phyloP scores from a whole-genome alignment of 2,797 vertebrate genomes.

The Mormyrops boulengeri region DNA sequence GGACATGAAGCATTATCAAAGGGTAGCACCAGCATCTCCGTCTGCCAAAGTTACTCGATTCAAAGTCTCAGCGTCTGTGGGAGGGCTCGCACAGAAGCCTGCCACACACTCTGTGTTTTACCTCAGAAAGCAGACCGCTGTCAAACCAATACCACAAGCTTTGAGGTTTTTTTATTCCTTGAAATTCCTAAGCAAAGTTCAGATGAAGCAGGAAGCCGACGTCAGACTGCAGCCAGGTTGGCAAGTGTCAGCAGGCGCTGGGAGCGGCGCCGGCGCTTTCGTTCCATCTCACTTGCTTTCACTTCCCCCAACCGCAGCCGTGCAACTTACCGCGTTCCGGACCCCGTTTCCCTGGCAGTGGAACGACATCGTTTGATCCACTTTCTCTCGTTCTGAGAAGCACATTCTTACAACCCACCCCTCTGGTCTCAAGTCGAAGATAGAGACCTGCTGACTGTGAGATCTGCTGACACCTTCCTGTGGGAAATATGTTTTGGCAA shows the following conservation, averaged over 20 bases:
- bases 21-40: neutral
- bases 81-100: neutral
- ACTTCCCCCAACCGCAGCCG: neutral
- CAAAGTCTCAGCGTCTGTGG: neutral
- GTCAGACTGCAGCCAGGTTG: neutral
- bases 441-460: slow-evolving; percentile 7
- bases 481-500: neutral
- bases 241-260: neutral
- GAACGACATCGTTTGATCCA: neutral
- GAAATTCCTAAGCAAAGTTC: neutral
- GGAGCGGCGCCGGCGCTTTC: neutral
- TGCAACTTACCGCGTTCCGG: neutral
- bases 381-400: neutral
- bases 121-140: neutral
- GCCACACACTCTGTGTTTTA: neutral
- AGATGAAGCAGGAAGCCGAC: neutral
- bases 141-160: neutral
- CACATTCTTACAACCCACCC: neutral
- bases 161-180: neutral
- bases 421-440: neutral
- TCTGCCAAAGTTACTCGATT: neutral
- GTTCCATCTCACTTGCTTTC: neutral
- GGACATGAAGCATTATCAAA: neutral
- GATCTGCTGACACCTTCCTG: neutral
- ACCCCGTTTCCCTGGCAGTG: neutral